These are phyloP conservation scores for Pandemis corylana DNA, from an alignment of 2,888 invertebrate genomes.

Conservation along the genomic window DNA sequence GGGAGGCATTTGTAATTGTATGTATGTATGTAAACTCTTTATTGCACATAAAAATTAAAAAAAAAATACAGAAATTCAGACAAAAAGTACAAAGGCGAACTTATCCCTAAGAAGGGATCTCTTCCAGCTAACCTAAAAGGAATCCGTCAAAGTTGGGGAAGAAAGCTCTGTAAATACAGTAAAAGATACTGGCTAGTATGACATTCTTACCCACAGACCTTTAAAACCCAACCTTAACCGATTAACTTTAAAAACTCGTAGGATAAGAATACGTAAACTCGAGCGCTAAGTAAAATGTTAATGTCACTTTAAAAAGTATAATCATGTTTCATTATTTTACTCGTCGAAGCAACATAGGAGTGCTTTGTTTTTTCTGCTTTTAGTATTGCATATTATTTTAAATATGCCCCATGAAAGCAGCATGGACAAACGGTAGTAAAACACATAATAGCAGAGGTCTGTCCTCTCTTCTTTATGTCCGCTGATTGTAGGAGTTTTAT, in stretches of 20 bases:
- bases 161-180: neutral
- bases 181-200: neutral
- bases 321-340: neutral
- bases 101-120: too few species aligned
- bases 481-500: constrained; percentile 21
- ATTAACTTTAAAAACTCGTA: neutral
- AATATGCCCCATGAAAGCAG: neutral
- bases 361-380: neutral
- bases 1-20: neutral
- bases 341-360: neutral
- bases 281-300: neutral
- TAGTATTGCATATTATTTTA: constrained; percentile 10
- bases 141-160: neutral
- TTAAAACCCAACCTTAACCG: neutral
- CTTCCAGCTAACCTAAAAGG: too few species aligned
- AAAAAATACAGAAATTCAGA: too few species aligned
- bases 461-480: constrained; percentile 6
- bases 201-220: neutral
- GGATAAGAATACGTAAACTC: neutral
- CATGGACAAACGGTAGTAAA: constrained; percentile 10
- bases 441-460: constrained; percentile 11
- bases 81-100: too few species aligned
- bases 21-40: too few species aligned
- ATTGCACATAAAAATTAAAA: too few species aligned
- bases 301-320: neutral